Evolutionary conservation across 2,888 invertebrate genomes (phyloP).

Genomic region (Stenolophus ochropezus): DNA sequence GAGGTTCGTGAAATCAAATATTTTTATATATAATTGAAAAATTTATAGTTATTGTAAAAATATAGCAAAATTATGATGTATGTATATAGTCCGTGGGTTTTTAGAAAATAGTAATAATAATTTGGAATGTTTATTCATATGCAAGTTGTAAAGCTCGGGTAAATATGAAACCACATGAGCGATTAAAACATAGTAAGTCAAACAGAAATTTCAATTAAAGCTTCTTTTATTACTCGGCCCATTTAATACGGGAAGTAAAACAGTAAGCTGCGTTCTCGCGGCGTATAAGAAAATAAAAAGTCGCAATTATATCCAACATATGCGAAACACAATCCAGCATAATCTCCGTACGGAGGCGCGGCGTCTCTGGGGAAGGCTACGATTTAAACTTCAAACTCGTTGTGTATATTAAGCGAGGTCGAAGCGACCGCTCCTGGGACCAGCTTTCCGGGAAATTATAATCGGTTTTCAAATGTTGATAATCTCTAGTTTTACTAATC

Average conservation of each 20-base stretch:
- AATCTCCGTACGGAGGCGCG: neutral
- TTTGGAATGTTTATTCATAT: too few relatives aligned
- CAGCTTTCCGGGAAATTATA: neutral
- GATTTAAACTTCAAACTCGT: constrained; percentile 51
- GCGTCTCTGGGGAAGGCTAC: constrained; percentile 3
- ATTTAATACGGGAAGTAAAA: neutral
- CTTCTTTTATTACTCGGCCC: neutral
- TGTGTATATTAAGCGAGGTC: constrained; percentile 45
- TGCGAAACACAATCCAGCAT: constrained; percentile 4
- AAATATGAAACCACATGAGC: neutral
- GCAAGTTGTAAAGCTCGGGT: too few relatives aligned
- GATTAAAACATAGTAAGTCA: neutral
- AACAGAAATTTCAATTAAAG: neutral
- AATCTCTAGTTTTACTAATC: neutral
- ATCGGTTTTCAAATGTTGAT: neutral
- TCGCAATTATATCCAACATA: constrained; percentile 18
- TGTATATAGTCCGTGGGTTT: too few relatives aligned
- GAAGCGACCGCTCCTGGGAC: neutral
- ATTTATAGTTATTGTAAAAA: too few relatives aligned
- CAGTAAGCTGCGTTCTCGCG: neutral
- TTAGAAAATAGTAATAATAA: too few relatives aligned
- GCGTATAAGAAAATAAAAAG: neutral
- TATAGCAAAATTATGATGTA: too few relatives aligned
- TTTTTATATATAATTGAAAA: too few relatives aligned
- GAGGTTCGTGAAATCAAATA: too few relatives aligned